Evolutionary conservation across 2,888 invertebrate species (phyloP).

Genomic region (Sepioteuthis lessoniana): DNA sequence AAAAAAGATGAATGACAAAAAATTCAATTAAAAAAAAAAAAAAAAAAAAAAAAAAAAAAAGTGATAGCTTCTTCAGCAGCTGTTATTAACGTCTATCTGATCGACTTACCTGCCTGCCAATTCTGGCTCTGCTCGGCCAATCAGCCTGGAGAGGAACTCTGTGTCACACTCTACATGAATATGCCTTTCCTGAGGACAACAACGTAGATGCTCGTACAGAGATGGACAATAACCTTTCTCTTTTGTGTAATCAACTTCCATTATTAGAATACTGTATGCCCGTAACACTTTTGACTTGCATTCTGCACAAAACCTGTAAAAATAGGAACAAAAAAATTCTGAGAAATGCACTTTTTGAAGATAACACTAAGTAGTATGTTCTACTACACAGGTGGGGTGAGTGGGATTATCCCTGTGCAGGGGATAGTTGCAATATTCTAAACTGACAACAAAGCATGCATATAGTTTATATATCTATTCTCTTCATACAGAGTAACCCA

Average conservation of each 20-base stretch:
- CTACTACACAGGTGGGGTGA: too few relatives aligned
- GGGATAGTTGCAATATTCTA: too few relatives aligned
- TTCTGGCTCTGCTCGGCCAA: slow-evolving; percentile 92
- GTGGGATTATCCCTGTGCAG: too few relatives aligned
- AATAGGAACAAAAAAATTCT: neutral
- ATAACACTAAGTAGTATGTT: too few relatives aligned
- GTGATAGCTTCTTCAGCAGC: neutral
- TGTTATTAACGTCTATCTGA: neutral
- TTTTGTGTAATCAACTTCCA: slow-evolving; percentile 82
- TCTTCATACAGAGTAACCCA: too few relatives aligned
- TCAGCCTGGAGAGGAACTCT: slow-evolving; percentile 90
- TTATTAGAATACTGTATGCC: slow-evolving; percentile 90
- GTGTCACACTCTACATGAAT: slow-evolving; percentile 90
- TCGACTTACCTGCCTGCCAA: slow-evolving; percentile 84
- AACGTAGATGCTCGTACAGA: slow-evolving; percentile 84
- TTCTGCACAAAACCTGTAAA: slow-evolving; percentile 86
- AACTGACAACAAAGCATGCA: too few relatives aligned
- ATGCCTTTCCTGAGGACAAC: slow-evolving; percentile 89
- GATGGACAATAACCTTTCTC: slow-evolving; percentile 92
- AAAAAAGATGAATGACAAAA: too few relatives aligned
- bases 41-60: neutral
- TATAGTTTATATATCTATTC: too few relatives aligned
- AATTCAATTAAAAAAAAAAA: too few relatives aligned
- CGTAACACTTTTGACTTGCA: slow-evolving; percentile 91
- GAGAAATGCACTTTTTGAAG: too few relatives aligned